Evolutionary conservation across 53 echinoderm and acorn worm genomes (phyloP), one percentile per base, ranked within the genome.

Genomic region (Echinarachnius parma): DNA sequence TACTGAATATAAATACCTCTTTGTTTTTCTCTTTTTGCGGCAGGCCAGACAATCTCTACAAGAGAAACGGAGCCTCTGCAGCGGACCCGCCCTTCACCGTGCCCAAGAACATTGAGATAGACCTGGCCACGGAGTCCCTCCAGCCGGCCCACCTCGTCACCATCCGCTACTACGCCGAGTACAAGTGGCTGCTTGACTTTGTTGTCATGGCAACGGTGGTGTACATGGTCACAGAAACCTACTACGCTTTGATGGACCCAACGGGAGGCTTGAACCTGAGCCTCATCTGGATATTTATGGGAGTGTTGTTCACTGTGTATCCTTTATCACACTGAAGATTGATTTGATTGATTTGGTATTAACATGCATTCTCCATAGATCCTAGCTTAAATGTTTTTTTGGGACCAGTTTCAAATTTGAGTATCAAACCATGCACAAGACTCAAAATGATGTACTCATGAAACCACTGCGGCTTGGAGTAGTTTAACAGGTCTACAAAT

Each of bases 211-310:
- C 75, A 9, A 64, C 76, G 0, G 28, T 86, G 37, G 86, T 98
- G 5, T 92, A 91, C 34, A 18, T 58, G 11, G 60, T 86, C 34
- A 92, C 91, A 2, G 98, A 88, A 45, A 37, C 70, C n/a, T 87
- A 78, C 52, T 87, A 87, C 32, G 79, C 80, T 0, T 55, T 83
- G 56, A 53, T 92, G 9, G 58, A 98, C 33, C 62, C 79, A 10
- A 67, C 59, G 29, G 77, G 82, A 2, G 98, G 92, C 47, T 62
- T 98, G n/a, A 98, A 98, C 34, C 83, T 98, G 14, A 98, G 98
- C 34, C 50, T 98, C 42, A 85, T 98, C 47, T 96, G 98, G 98
- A 66, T 98, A 33, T n/a, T 92, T 16, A 86, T 98, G 85, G 79
- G 92, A 53, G 39, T 78, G 1, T 77, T 69, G 14, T 98, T 98